Evolutionary conservation across 2,888 invertebrate genomes (phyloP).

Genomic region (Idaea aversata): DNA sequence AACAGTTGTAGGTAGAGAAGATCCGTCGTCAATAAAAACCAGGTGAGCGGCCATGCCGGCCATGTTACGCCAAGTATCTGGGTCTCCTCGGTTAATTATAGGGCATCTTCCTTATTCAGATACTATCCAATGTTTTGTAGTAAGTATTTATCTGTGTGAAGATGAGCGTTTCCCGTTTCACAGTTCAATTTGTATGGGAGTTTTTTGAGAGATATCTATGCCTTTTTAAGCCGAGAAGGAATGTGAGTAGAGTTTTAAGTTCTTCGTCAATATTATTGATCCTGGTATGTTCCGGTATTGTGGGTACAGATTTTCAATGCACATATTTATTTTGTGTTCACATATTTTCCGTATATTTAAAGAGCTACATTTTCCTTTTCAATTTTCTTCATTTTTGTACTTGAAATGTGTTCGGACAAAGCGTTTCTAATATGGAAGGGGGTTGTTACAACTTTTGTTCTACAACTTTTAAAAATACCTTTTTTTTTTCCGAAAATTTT

Average conservation of each 20-base stretch:
- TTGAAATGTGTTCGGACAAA: too few relatives aligned
- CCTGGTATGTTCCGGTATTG: too few relatives aligned
- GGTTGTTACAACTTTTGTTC: too few relatives aligned
- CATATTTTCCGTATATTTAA: too few relatives aligned
- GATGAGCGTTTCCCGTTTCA: constrained; percentile 25
- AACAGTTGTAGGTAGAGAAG: constrained; percentile 29
- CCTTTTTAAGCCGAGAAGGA: neutral
- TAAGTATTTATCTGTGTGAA: constrained; percentile 8
- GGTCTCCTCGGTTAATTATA: constrained; percentile 62
- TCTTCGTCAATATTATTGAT: neutral
- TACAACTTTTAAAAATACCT: too few relatives aligned
- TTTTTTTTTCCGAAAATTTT: too few relatives aligned
- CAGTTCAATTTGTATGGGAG: constrained; percentile 7
- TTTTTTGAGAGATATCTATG: neutral
- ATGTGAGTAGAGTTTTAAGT: neutral
- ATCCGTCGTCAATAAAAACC: constrained; percentile 55
- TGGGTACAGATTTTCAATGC: too few relatives aligned
- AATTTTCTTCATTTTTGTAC: too few relatives aligned
- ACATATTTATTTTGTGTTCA: too few relatives aligned
- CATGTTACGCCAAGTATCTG: constrained; percentile 57
- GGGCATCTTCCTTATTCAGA: constrained; percentile 58
- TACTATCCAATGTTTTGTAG: constrained; percentile 20
- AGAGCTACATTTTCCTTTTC: too few relatives aligned
- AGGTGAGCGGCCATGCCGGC: constrained; percentile 59
- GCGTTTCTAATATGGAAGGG: too few relatives aligned